phyloP scores from a whole-genome alignment of 2,888 invertebrate genomes.

The Xestia ashworthii region DNA sequence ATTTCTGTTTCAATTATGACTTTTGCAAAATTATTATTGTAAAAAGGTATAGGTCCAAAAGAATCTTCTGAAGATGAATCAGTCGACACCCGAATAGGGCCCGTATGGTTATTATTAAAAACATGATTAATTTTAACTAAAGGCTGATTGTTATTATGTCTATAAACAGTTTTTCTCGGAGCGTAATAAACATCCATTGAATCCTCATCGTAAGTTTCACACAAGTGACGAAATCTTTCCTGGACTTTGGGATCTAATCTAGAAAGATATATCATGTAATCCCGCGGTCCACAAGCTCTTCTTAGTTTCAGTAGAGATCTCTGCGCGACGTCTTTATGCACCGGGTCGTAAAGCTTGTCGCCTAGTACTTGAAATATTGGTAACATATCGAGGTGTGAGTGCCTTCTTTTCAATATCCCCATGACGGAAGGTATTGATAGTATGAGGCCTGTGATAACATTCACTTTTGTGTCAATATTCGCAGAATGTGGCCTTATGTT shows the following conservation, averaged over 20 bases:
- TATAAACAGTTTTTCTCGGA: slow-evolving; percentile 78
- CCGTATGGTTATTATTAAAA: slow-evolving; percentile 76
- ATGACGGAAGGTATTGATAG: slow-evolving; percentile 92
- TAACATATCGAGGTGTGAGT: slow-evolving; percentile 86
- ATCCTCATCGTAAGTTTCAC: slow-evolving; percentile 87
- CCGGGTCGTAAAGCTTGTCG: slow-evolving; percentile 88
- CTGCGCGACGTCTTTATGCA: slow-evolving; percentile 93
- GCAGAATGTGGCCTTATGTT: slow-evolving; percentile 89
- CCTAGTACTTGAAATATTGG: slow-evolving; percentile 89
- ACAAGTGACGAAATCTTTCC: slow-evolving; percentile 86
- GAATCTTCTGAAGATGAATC: slow-evolving; percentile 92
- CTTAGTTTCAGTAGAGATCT: slow-evolving; percentile 93
- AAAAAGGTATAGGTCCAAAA: slow-evolving; percentile 84
- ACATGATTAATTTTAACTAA: slow-evolving; percentile 83
- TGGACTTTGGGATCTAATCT: slow-evolving; percentile 86
- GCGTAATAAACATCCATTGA: slow-evolving; percentile 87
- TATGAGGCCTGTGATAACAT: slow-evolving; percentile 92
- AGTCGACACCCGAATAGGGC: slow-evolving; percentile 81
- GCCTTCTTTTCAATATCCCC: slow-evolving; percentile 88
- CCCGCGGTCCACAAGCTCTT: slow-evolving; percentile 92
- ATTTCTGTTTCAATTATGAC: slow-evolving; percentile 96
- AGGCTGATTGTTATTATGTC: slow-evolving; percentile 77
- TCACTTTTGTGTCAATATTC: slow-evolving; percentile 87
- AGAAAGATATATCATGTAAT: slow-evolving; percentile 91
- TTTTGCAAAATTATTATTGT: slow-evolving; percentile 89